These are phyloP conservation scores for Tachycineta bicolor DNA, from an alignment of 2,113 vertebrate species.

Conservation along the genomic window DNA sequence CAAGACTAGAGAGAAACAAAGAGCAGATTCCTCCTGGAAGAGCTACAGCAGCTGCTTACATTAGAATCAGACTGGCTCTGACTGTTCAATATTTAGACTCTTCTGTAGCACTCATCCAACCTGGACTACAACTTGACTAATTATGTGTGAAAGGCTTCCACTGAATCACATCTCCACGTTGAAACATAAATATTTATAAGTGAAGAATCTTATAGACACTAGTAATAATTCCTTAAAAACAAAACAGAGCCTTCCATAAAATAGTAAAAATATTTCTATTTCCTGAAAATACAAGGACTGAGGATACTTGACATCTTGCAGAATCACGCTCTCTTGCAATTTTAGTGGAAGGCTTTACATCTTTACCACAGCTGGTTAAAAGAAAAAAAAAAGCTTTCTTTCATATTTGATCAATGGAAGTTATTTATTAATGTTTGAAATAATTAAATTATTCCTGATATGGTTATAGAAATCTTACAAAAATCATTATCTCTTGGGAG, in stretches of 20 bases:
- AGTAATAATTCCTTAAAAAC: neutral
- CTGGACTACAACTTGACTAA: neutral
- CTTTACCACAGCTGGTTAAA: neutral
- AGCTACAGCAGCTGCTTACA: neutral
- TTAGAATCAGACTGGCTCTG: neutral
- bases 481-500: neutral
- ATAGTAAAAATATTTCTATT: neutral
- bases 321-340: neutral
- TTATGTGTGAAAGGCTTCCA: neutral
- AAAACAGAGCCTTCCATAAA: neutral
- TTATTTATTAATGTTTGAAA: neutral
- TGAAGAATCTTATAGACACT: neutral
- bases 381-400: neutral
- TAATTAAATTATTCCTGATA: neutral
- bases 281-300: neutral
- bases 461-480: neutral
- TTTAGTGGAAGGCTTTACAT: neutral
- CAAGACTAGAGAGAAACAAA: conserved; percentile 12
- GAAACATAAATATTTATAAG: neutral
- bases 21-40: neutral
- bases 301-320: neutral
- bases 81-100: neutral
- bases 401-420: neutral
- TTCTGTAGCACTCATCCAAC: neutral
- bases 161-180: neutral